Base-by-base conservation (phyloP, 2,888 invertebrate genomes). In the Norana najaformis region DNA sequence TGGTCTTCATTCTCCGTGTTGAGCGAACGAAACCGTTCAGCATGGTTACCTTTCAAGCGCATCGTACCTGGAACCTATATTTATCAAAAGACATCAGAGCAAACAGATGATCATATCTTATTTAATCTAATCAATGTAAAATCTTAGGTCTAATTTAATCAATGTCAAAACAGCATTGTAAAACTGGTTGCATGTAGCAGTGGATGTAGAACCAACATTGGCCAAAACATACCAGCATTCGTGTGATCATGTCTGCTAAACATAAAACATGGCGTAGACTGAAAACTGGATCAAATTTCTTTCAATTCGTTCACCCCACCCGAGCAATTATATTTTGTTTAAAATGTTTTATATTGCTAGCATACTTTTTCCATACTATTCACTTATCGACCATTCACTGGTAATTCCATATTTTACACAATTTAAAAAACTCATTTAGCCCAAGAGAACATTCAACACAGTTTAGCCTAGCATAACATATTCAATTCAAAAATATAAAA, bases 61-160 rank as follows among this genome's bases (percentile, higher is more conserved):
- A 94, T 90, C 89, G 92, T 92, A 11, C 94, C 94, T 23, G 93
- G 93, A 16, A 94, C 93, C 94, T 94, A 91, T 6, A 69, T 38
- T 38, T 3, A 37, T 23, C 38, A 85, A 85, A 20, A 36, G 38
- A 38, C 35, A 20, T n/a, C 88, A 20, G n/a, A n/a, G 3, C 53
- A 53, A 5, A 47, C n/a, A 16, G 53, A 53, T 53, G 23, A 23
- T 53, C 53, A 85, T 38, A 38, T 36, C 38, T n/a, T 6, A 85
- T 20, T 20, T 85, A 85, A 23, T 85, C 23, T 34, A 85, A 85
- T 85, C 20, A 37, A 85, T 83, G n/a, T 13, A 83, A 13, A 18
- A 83, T 82, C 20, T 82, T 82, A 82, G n/a, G n/a, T n/a, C n/a
- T n/a, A n/a, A n/a, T n/a, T n/a, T n/a, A n/a, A n/a, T n/a, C n/a